Base-by-base conservation (phyloP, 2,113 vertebrate species). In the Saimiri boliviensis region DNA sequence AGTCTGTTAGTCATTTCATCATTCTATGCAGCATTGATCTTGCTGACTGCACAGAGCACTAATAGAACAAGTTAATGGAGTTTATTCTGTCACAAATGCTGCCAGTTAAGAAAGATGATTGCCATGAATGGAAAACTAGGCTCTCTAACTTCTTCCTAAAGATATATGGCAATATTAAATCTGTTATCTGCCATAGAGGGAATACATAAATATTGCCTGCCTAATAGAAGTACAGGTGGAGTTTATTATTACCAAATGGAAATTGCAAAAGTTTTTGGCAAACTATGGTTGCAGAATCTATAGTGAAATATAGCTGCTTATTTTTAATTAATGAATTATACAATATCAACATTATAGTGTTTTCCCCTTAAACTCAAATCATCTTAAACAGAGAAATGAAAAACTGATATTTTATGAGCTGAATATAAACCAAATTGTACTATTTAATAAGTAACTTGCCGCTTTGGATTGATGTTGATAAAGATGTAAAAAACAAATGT, bases 21-120 rank as follows among this genome's bases (percentile, higher is more conserved):
- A 97, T 97, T 97, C 98, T 98, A 89, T 97, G 98, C 98, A 97
- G 98, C 98, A 97, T 76, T 98, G 98, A 98, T 98, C 96, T 98
- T 98, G 97, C 98, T 98, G 98, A 97, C 97, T 99, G 98, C 70
- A 2, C 97, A 98, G 97, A 98, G 97, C 94, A 96, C 97, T 98
- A 98, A 99, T 98, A 99, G 98, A 98, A 98, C 98, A 98, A 98
- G 98, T 98, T 98, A 99, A 99, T 99, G 98, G 98, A 98, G 98
- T 99, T 99, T 98, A 98, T 99, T 99, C 98, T 99, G 98, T 98
- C 98, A 98, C 97, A 98, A 98, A 98, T 93, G 94, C 97, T 97
- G 97, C 97, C 92, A 49, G 98, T 98, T 98, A 97, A 96, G 98
- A 98, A 89, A 97, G 96, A 97, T 98, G 98, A 98, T 98, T 99